Evolutionary conservation across 2,797 vertebrate genomes (phyloP).

Genomic region (Sandelia bainsii): DNA sequence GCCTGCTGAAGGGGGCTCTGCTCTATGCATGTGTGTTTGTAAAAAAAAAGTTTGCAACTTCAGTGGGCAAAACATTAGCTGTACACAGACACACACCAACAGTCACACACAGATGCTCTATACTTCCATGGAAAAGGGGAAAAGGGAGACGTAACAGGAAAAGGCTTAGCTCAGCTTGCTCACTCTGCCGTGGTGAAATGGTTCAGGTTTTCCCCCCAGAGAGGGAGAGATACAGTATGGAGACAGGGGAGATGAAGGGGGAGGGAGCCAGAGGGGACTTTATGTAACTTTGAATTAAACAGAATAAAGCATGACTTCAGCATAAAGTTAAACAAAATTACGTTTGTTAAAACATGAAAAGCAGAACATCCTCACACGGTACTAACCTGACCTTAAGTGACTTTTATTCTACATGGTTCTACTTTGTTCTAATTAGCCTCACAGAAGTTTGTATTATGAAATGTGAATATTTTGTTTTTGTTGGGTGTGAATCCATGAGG

Average conservation of each 20-base stretch:
- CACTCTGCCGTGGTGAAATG: slow-evolving; percentile 56
- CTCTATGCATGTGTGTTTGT: slow-evolving; percentile 61
- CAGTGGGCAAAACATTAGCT: slow-evolving; percentile 82
- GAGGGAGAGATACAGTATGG: slow-evolving; percentile 55
- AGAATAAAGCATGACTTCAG: slow-evolving; percentile 62
- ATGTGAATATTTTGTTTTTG: slow-evolving; percentile 8
- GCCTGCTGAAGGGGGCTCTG: slow-evolving; percentile 71
- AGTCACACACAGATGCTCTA: slow-evolving; percentile 33
- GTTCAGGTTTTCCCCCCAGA: slow-evolving; percentile 62
- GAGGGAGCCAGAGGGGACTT: not conserved
- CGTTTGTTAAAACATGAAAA: slow-evolving; percentile 51
- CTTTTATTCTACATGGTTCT: slow-evolving; percentile 32
- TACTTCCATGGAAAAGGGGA: slow-evolving; percentile 65
- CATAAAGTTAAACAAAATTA: slow-evolving; percentile 60
- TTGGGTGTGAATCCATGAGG: slow-evolving; percentile 14
- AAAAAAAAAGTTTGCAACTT: slow-evolving; percentile 65
- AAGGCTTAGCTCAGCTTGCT: slow-evolving; percentile 75
- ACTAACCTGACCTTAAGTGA: slow-evolving; percentile 56
- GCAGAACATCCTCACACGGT: slow-evolving; percentile 37
- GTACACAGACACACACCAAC: slow-evolving; percentile 42
- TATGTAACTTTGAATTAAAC: slow-evolving; percentile 62
- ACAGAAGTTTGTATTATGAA: slow-evolving; percentile 12
- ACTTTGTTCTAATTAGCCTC: slow-evolving; percentile 33
- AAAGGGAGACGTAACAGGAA: slow-evolving; percentile 72
- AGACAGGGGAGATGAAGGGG: slow-evolving; percentile 9